phyloP scores from a whole-genome alignment of 2,113 vertebrate species.

The Corythornis vintsioides region DNA sequence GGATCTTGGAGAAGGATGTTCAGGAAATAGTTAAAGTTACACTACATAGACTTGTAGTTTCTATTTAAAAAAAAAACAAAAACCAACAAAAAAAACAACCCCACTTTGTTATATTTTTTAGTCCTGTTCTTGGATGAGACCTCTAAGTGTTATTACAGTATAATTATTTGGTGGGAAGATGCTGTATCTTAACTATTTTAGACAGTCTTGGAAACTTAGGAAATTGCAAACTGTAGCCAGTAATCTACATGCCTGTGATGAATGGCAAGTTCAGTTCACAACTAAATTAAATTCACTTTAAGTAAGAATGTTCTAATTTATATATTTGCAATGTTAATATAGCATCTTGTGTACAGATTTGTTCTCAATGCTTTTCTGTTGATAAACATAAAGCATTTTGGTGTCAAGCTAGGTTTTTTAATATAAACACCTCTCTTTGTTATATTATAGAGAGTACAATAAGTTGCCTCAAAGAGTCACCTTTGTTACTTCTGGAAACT shows the following conservation, averaged over 20 bases:
- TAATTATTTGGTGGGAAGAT: conserved; percentile 75
- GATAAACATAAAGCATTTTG: conserved; percentile 56
- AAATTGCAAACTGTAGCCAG: conserved; percentile 69
- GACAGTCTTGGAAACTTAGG: conserved; percentile 68
- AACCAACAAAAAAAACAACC: no score
- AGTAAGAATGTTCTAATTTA: conserved; percentile 67
- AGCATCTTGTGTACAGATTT: conserved; percentile 65
- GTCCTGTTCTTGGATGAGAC: conserved; percentile 52
- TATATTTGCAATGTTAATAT: conserved; percentile 62
- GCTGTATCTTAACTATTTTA: conserved; percentile 74
- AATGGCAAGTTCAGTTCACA: conserved; percentile 67
- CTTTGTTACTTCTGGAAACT: conserved; percentile 78
- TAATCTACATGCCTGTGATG: conserved; percentile 64
- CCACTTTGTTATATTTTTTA: background rate
- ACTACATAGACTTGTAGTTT: conserved; percentile 71
- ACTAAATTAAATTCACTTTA: conserved; percentile 60
- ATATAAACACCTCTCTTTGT: conserved; percentile 77
- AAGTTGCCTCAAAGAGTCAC: conserved; percentile 78
- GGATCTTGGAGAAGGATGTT: conserved; percentile 71
- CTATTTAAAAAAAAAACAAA: conserved; percentile 26
- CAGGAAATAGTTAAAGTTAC: conserved; percentile 62
- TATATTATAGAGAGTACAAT: conserved; percentile 80
- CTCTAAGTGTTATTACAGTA: conserved; percentile 65
- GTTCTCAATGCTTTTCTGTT: conserved; percentile 55
- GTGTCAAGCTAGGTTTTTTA: conserved; percentile 73